These are phyloP conservation scores for Hybognathus amarus DNA, from an alignment of 2,797 vertebrate genomes.

Conservation along the genomic window DNA sequence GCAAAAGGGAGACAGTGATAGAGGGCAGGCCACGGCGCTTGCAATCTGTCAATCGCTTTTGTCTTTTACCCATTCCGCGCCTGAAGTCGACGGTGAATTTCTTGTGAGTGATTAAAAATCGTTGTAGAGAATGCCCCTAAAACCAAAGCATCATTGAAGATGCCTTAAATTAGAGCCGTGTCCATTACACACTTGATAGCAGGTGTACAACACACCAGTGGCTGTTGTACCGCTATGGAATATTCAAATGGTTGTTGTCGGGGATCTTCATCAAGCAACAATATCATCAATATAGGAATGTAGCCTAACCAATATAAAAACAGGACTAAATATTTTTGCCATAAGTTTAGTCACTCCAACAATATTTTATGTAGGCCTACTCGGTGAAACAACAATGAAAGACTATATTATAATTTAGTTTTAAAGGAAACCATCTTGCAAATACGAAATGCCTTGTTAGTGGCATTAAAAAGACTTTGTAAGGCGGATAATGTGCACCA, in stretches of 20 bases:
- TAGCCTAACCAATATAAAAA: constrained; percentile 3
- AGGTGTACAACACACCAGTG: background rate
- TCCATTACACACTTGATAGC: background rate
- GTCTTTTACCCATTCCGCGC: constrained; percentile 71
- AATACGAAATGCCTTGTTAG: constrained; percentile 16
- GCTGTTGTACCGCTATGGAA: background rate
- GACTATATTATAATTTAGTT: background rate
- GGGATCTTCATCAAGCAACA: constrained; percentile 17
- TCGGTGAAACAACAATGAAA: background rate
- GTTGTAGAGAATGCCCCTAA: constrained; percentile 68
- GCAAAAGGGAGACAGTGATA: constrained; percentile 57
- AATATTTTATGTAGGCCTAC: background rate
- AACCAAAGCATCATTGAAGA: constrained; percentile 67
- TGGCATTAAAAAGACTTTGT: constrained; percentile 63
- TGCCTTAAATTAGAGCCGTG: constrained; percentile 9
- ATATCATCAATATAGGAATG: background rate
- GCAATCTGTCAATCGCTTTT: constrained; percentile 67
- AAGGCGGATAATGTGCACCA: background rate
- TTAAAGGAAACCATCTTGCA: background rate
- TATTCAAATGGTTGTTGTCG: constrained; percentile 11
- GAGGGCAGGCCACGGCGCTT: constrained; percentile 69
- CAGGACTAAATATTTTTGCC: background rate
- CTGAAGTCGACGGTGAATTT: constrained; percentile 71
- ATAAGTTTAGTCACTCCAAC: background rate
- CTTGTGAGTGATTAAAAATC: constrained; percentile 69